Percentiles rank a stretch among this genome's conserved stretches.
Conservation (phyloP, 2,113 vertebrate species). For the Ctenomys sociabilis region DNA sequence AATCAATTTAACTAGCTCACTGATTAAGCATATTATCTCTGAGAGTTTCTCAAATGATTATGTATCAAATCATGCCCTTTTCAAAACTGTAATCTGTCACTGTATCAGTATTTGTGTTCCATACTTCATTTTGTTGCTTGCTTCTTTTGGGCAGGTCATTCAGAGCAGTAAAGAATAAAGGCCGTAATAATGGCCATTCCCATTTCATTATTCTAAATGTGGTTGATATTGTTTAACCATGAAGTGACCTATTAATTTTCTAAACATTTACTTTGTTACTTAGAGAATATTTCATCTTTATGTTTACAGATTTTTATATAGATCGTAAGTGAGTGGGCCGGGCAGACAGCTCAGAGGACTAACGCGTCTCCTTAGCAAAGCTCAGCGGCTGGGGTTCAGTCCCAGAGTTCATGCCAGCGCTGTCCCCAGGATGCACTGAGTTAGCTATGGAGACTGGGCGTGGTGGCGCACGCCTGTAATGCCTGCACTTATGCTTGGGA, state of each 20-base stretch:
- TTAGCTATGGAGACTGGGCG: no score
- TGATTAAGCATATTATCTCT: not conserved
- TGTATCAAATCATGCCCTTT: not conserved
- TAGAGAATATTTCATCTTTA: not conserved
- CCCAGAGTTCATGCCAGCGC: no score
- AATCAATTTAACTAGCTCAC: not conserved
- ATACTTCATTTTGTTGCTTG: not conserved
- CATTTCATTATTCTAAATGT: not conserved
- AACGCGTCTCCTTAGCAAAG: no score
- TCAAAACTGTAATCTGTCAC: not conserved
- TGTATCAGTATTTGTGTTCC: not conserved
- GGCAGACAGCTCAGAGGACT: no score
- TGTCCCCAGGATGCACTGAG: no score
- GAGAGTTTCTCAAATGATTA: not conserved
- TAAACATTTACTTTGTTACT: not conserved
- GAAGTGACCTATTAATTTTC: not conserved
- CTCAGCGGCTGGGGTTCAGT: no score
- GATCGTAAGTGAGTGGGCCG: not conserved
- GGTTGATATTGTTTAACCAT: not conserved
- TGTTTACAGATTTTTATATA: not conserved
- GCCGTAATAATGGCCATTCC: not conserved
- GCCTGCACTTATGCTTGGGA: no score
- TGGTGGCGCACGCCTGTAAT: no score
- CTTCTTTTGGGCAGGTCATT: not conserved
- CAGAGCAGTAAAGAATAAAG: not conserved